Evolutionary conservation across 2,797 vertebrate species (phyloP).

Genomic region (Holocentrus rufus): DNA sequence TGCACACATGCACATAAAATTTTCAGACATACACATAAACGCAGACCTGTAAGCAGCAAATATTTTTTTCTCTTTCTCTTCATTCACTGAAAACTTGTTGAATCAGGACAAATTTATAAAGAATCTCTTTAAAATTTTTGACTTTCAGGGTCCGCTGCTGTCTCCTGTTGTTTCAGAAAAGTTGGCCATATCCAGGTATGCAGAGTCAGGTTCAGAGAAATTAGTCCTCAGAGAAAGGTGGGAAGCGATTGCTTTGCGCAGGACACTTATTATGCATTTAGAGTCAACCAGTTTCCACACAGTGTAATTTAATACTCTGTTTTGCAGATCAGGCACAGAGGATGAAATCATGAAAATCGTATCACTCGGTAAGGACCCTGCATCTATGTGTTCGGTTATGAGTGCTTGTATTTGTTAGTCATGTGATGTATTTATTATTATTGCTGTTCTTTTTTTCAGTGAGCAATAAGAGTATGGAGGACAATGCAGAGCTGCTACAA

Average conservation of each 20-base stretch:
- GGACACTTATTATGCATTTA: background rate
- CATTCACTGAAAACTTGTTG: too few relatives aligned
- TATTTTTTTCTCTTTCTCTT: too few relatives aligned
- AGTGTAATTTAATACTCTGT: slow-evolving; percentile 10
- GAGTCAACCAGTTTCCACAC: background rate
- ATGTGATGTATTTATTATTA: background rate
- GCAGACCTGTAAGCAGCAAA: too few relatives aligned
- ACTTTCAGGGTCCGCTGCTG: slow-evolving; percentile 33
- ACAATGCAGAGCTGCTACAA: background rate
- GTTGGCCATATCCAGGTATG: slow-evolving; percentile 28
- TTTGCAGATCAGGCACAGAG: slow-evolving; percentile 28
- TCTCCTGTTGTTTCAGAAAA: fast-evolving
- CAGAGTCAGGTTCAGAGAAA: background rate
- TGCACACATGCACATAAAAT: too few relatives aligned
- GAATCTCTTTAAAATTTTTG: too few relatives aligned
- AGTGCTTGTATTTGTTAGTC: background rate
- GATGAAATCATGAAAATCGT: background rate
- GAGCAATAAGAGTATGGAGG: background rate
- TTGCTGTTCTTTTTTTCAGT: slow-evolving; percentile 5
- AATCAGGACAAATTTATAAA: too few relatives aligned
- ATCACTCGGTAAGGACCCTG: slow-evolving; percentile 39
- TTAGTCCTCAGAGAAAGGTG: background rate
- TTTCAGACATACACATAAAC: too few relatives aligned
- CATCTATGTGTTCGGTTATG: fast-evolving
- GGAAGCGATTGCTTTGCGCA: background rate